Evolutionary conservation across 2,888 invertebrate genomes (phyloP), one percentile per base, ranked within the genome.

Genomic region (Chaetoderma sp.): DNA sequence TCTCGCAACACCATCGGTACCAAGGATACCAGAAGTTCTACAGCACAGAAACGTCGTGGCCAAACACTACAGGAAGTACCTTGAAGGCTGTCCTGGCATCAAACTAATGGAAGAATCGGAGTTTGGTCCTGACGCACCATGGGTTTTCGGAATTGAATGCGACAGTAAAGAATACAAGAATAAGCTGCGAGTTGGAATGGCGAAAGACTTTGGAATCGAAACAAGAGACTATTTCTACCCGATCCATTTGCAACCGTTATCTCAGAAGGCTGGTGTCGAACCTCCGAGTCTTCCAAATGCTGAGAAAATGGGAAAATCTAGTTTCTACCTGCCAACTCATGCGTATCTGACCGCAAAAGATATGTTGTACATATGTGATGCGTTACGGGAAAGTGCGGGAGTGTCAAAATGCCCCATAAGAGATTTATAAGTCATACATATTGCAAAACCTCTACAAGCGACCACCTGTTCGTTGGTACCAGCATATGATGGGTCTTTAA

Each of bases 61-160:
- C 2, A 21, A 50, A 18, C 5, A 4, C 16, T 52, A 52, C 21
- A 13, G 52, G 13, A 30, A 52, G 32, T 30, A 32, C 52, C 28
- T 52, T 16, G 28, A 16, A 10, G 52, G 21, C n/a, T 16, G 28
- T 25, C 10, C 6, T 13, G 27, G 21, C 16, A 52, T 52, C n/a
- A 2, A 10, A 18, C 52, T 52, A 16, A 52, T 52, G 52, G 52
- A 52, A 30, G 21, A 28, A 28, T 52, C 52, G 16, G 52, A 52
- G 23, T 52, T 30, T 28, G 52, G 52, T 27, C 30, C 30, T 13
- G 30, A 52, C 2, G 30, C 50, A 25, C 50, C 50, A 50, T 50
- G 50, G 50, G 50, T 50, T 5, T 50, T 50, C 32, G 52, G 52
- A 8, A 28, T 52, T 10, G 52, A 52, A n/a, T 52, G 52, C 21